Evolutionary conservation across 2,888 invertebrate genomes (phyloP), one percentile per base, ranked within the genome.

Genomic region (Malachius bipustulatus): DNA sequence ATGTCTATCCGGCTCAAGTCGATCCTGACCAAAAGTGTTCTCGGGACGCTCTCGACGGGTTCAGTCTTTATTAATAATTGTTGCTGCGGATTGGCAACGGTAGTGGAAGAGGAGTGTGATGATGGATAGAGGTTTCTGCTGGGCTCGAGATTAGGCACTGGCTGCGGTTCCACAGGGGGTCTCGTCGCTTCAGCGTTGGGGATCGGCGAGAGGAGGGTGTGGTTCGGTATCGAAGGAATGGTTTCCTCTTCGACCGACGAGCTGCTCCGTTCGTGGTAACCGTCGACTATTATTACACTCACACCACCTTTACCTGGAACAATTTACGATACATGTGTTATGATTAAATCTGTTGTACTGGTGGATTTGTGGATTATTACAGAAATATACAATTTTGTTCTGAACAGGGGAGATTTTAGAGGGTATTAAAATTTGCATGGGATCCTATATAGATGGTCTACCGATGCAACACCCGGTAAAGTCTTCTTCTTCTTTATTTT

Each of bases 211-310:
- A 62, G 43, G 6, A 54, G 41, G 3, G 47, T 49, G 26, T 53
- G 53, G 37, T 57, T 59, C 15, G 57, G 50, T 19, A 26, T 4
- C 2, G 16, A 31, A 4, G 51, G 49, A 31, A 47, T 40, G 4
- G 54, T 41, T 46, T 63, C 63, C 16, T 63, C 62, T 47, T 62
- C 62, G 14, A 62, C 54, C 3, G 62, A 59, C 3, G 62, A 62
- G 44, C 57, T 56, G 40, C 59, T 57, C 16, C 62, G 52, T 48
- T 70, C 70, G 43, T 69, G 68, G 27, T 69, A 67, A 43, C 67
- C 66, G 47, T 79, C 81, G 39, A 80, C 75, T 35, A 81, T 74
- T 34, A 81, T 75, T 29, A 62, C 59, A 42, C 57, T 59, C 34
- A 81, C 81, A 45, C 80, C 80, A 2, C 75, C 77, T 55, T 80